Percentiles rank a stretch among this genome's conserved stretches.
phyloP scores from a whole-genome alignment of 2,797 vertebrate species.

The Dallia pectoralis region DNA sequence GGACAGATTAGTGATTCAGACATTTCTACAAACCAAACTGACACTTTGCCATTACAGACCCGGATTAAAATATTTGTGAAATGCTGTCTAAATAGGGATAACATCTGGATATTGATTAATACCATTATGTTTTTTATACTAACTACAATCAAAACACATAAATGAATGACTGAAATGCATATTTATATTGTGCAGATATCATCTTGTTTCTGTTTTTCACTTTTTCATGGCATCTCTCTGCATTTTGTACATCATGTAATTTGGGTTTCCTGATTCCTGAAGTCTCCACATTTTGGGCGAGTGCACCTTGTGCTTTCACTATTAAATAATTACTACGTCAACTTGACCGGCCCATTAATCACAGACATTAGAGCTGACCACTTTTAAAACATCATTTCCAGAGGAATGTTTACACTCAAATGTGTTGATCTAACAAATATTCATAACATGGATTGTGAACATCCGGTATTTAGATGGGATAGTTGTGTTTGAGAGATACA shows the following conservation, averaged over 20 bases:
- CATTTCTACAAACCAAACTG: constrained; percentile 22
- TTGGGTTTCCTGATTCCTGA: constrained; percentile 43
- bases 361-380: constrained; percentile 37
- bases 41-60: constrained; percentile 31
- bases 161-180: no score
- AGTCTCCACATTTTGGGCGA: constrained; percentile 50
- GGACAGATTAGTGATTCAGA: constrained; percentile 21
- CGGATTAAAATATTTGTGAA: constrained; percentile 25
- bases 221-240: background rate
- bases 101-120: background rate
- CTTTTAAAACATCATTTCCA: constrained; percentile 45
- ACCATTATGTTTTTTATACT: background rate
- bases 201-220: background rate
- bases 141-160: no score
- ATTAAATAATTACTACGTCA: constrained; percentile 66
- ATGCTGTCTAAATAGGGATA: background rate
- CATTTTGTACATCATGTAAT: constrained; percentile 18
- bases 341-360: constrained; percentile 58
- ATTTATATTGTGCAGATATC: background rate
- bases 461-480: constrained; percentile 30
- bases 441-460: constrained; percentile 35
- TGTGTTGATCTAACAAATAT: constrained; percentile 38
- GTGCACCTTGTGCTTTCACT: constrained; percentile 56
- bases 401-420: constrained; percentile 47
- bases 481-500: background rate